These are phyloP conservation scores for Pogona vitticeps DNA, from an alignment of 2,113 vertebrate species.

Conservation along the genomic window DNA sequence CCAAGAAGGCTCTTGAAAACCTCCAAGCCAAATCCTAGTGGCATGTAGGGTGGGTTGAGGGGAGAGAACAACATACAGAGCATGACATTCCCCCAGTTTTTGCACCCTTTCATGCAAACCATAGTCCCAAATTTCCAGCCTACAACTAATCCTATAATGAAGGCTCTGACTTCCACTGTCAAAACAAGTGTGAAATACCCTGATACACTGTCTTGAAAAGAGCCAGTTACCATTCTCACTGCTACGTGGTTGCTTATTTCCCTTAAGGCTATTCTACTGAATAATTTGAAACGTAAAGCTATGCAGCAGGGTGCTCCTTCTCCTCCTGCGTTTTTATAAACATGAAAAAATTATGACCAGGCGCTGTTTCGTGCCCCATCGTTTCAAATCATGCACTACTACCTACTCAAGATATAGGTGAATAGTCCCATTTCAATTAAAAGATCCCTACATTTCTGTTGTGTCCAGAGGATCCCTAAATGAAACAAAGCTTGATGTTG, in stretches of 20 bases:
- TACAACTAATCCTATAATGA: not conserved
- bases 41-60: not conserved
- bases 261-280: not conserved
- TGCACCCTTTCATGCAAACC: not conserved
- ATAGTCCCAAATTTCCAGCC: not conserved
- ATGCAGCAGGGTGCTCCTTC: not conserved
- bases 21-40: not conserved
- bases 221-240: not conserved
- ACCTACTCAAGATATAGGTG: not conserved
- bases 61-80: not conserved
- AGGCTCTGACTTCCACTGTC: not conserved
- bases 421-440: not conserved
- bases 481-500: not conserved
- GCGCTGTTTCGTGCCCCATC: not conserved
- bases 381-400: not conserved
- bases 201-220: not conserved
- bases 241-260: not conserved
- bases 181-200: not conserved
- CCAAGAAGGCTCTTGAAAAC: not conserved
- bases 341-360: not conserved
- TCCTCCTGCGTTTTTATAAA: not conserved
- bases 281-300: conserved; percentile 9
- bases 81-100: not conserved
- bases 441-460: not conserved
- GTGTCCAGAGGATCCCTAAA: not conserved